Percentiles rank a stretch among this genome's conserved stretches.
Evolutionary conservation across 2,113 vertebrate species (phyloP).

Genomic region (Ia io): DNA sequence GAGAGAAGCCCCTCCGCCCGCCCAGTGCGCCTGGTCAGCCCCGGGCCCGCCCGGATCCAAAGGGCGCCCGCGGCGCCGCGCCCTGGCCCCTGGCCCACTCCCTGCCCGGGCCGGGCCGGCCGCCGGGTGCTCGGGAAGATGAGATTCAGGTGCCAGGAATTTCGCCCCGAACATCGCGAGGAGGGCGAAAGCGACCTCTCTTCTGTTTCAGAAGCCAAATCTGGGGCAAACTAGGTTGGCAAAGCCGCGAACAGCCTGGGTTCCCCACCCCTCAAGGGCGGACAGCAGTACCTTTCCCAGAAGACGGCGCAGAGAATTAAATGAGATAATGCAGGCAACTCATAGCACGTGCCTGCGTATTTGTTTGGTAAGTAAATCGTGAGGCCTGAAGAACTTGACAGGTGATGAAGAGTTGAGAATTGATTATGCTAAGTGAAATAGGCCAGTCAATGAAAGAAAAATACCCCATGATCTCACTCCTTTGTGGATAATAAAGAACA

Average conservation of each 20-base stretch:
- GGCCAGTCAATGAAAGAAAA: too few species aligned
- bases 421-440: too few species aligned
- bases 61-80: background rate
- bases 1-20: background rate
- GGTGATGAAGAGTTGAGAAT: background rate
- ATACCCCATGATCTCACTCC: too few species aligned
- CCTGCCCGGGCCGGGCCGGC: too few species aligned
- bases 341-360: background rate
- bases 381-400: background rate
- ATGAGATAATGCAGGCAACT: background rate
- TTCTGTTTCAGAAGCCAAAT: background rate
- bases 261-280: background rate
- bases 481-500: too few species aligned
- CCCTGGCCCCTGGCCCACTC: rapidly evolving
- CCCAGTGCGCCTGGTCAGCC: rapidly evolving
- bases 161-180: background rate
- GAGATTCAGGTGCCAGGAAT: background rate
- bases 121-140: background rate
- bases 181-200: background rate
- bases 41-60: background rate
- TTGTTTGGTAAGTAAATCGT: background rate
- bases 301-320: background rate
- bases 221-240: background rate
- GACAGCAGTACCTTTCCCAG: background rate
- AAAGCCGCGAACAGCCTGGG: background rate